Base-by-base conservation (phyloP, 2,797 vertebrate species). In the Chromobotia macracanthus region DNA sequence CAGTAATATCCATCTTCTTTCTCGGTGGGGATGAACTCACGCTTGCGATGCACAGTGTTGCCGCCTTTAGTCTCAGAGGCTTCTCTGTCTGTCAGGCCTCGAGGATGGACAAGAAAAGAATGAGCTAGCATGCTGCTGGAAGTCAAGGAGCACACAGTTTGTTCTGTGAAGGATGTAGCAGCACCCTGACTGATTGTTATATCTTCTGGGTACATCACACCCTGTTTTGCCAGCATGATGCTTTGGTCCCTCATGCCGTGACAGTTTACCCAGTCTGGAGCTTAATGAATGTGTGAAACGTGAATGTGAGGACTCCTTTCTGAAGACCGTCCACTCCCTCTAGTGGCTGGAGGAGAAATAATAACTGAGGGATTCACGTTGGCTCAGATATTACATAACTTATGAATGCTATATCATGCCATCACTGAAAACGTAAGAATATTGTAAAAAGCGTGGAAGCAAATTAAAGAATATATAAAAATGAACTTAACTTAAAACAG, bases 1-100 rank as follows among this genome's bases (percentile, higher is more conserved):
- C 95, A 95, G 86, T 96, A 95, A 82, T 92, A 90, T 0, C 95
- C 92, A 0, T 95, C 94, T 79, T 95, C 95, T 70, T 91, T 94
- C 23, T 94, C 93, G 0, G 86, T 71, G 0, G 94, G 92, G 80
- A 93, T 95, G 87, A 95, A 95, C 86, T 95, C 92, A 0, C 92
- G 91, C 83, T 93, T 92, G 38, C 92, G 92, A 0, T 93, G 85
- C 25, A 83, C 25, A 3, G 8, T 28, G 55, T 58, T 82, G 51
- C 55, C 6, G 0, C 53, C 61, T 50, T 6, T 19, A 83, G 71
- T 38, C 6, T 48, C 61, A 11, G 18, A 46, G n/a, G n/a, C 10
- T 23, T 92, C 93, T 72, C 92, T 93, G 78, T 90, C 89, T 46
- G 93, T 93, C 66, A 89, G 10, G 1, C 88, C 84, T 0, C 90